These are phyloP conservation scores for Oopsacas minuta DNA, from an alignment of 37 sponge, comb jelly and placozoan species.

Conservation along the genomic window DNA sequence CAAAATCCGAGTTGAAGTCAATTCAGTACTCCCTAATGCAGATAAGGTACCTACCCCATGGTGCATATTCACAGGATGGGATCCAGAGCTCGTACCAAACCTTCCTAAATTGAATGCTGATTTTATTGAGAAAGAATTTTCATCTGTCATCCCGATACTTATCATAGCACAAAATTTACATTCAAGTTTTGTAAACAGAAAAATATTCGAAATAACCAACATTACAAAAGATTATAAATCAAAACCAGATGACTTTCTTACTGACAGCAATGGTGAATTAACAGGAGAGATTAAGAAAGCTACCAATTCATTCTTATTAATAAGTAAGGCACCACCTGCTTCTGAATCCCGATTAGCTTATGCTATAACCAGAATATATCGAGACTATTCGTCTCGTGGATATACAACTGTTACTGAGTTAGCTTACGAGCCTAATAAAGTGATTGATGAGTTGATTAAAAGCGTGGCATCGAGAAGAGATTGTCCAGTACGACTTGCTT, in stretches of 20 bases:
- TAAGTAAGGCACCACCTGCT: background rate
- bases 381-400: conserved; percentile 28
- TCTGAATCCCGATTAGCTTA: background rate
- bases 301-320: background rate
- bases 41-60: conserved; percentile 16
- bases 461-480: background rate
- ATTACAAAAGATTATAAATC: conserved; percentile 2
- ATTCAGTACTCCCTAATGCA: background rate
- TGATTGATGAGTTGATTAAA: background rate
- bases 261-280: conserved; percentile 19
- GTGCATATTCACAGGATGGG: conserved; percentile 39
- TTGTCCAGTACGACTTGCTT: conserved; percentile 15
- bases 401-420: conserved; percentile 54
- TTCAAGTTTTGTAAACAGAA: conserved; percentile 30
- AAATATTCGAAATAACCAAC: conserved; percentile 14
- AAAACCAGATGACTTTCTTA: background rate
- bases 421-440: conserved; percentile 12
- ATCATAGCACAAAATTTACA: conserved; percentile 26
- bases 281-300: conserved; percentile 29
- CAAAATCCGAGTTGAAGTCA: background rate
- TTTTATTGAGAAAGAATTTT: conserved; percentile 20
- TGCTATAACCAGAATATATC: conserved; percentile 18
- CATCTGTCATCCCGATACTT: conserved; percentile 23
- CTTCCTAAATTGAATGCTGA: conserved; percentile 27
- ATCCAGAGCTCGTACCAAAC: conserved; percentile 20